Base-by-base conservation (phyloP, 1,140 invertebrate genomes). In the Halictus rubicundus region DNA sequence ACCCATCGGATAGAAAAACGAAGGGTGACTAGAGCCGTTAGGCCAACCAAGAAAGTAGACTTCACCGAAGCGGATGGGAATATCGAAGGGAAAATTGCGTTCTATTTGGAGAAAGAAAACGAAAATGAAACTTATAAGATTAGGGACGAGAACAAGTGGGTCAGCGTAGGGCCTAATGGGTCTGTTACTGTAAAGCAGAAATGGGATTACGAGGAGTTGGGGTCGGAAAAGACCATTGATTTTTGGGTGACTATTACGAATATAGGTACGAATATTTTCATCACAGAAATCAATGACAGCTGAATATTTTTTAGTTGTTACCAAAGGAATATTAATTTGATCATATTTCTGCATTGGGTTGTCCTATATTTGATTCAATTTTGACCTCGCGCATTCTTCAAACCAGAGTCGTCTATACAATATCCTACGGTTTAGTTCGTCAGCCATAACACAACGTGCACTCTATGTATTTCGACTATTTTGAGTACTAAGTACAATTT, bases 221-320 rank as follows among this genome's bases (percentile, higher is more conserved):
- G 97, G n/a, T 97, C 97, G 0, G 98, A 98, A 92, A 99, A 99
- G 92, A 98, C 97, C 3, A 98, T 98, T 87, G 98, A 98, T 91
- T 98, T 99, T 92, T 98, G 97, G 97, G 97, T 99, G 21, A 98
- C 97, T 39, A 98, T 98, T 86, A 97, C 96, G 16, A 98, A 98
- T 92, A 95, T 96, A 88, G 96, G 96, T 94, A 96, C 8, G 54
- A 7, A n/a, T n/a, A n/a, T n/a, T 57, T 57, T n/a, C 7, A n/a
- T 57, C 21, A 19, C 19, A 7, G 49, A 52, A 16, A n/a, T 57
- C 54, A 21, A 57, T 57, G 54, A 57, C 52, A 21, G 1, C 16
- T 54, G 16, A 21, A 54, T 21, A 54, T 19, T 54, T 54, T 54
- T 54, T 7, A 7, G 25, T 6, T 52, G 23, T 25, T 3, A 4